Evolutionary conservation across 2,797 vertebrate genomes (phyloP).

Genomic region (Lophura swinhoii): DNA sequence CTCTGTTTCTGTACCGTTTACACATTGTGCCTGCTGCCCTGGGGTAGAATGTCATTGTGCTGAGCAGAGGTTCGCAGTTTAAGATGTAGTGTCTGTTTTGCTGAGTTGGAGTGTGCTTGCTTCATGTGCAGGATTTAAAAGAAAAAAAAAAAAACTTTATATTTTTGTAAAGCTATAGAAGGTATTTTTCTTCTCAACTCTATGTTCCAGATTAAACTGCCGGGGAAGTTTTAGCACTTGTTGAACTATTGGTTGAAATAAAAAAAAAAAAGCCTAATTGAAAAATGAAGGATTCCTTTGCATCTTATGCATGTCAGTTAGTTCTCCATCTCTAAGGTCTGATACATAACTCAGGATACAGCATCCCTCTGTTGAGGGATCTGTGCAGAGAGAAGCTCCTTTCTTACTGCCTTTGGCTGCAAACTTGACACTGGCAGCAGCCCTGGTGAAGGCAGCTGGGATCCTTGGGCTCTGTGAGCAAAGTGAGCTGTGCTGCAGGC

Average conservation of each 20-base stretch:
- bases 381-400: not conserved
- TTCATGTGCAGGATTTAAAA: conserved; percentile 31
- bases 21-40: conserved; percentile 26
- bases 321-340: not conserved
- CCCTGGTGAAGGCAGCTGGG: not conserved
- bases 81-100: not conserved
- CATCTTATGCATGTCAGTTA: not conserved
- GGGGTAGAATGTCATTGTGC: conserved; percentile 11
- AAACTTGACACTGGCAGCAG: not conserved
- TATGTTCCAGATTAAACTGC: conserved; percentile 59
- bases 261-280: conserved; percentile 37
- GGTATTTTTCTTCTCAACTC: conserved; percentile 59
- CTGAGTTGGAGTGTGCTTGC: conserved; percentile 8
- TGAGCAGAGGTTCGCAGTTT: not conserved
- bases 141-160: not conserved
- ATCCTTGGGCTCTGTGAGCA: not conserved
- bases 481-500: not conserved
- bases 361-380: not conserved
- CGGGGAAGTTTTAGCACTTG: conserved; percentile 60
- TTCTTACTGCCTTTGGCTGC: not conserved
- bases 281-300: conserved; percentile 24
- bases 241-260: conserved; percentile 68
- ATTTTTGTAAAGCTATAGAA: conserved; percentile 67
- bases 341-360: not conserved
- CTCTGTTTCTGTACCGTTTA: conserved; percentile 4